Evolutionary conservation across 2,113 vertebrate genomes (phyloP).

Genomic region (Notechis scutatus): DNA sequence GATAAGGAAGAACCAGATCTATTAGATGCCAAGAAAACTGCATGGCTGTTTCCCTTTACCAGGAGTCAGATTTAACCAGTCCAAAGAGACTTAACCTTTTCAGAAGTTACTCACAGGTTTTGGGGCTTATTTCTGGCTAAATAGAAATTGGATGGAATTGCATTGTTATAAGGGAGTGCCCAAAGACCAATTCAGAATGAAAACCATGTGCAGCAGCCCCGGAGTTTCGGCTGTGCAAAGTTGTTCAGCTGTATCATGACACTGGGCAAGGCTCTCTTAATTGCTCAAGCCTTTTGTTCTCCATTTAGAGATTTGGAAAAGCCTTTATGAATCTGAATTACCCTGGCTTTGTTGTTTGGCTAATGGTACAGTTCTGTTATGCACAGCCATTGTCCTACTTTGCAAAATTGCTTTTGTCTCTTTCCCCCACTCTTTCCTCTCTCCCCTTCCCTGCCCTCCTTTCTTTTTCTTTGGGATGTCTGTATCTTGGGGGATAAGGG

Average conservation of each 20-base stretch:
- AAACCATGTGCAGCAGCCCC: not conserved
- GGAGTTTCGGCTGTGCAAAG: not conserved
- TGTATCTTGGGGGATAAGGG: not conserved
- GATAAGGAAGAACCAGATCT: not conserved
- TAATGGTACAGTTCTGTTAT: not conserved
- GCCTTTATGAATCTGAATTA: slow-evolving; percentile 4
- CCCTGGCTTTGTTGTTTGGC: not conserved
- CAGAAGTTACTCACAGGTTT: not conserved
- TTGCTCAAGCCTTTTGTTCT: slow-evolving; percentile 23
- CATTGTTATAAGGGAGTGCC: not conserved
- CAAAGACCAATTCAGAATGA: not conserved
- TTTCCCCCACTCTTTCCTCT: not conserved
- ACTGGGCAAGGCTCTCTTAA: slow-evolving; percentile 18
- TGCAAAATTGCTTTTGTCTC: not conserved
- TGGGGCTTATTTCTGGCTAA: not conserved
- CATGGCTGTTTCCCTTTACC: not conserved
- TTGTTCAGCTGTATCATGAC: slow-evolving; percentile 41
- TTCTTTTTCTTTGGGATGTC: not conserved
- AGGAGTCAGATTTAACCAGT: not conserved
- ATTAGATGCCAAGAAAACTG: not conserved
- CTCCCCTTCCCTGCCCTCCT: not conserved
- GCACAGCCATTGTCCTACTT: not conserved
- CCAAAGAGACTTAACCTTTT: not conserved
- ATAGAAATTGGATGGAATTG: not conserved
- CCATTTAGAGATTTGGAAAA: not conserved